Conservation (phyloP, 1,140 invertebrate species). For the Phymorhynchus buccinoides region DNA sequence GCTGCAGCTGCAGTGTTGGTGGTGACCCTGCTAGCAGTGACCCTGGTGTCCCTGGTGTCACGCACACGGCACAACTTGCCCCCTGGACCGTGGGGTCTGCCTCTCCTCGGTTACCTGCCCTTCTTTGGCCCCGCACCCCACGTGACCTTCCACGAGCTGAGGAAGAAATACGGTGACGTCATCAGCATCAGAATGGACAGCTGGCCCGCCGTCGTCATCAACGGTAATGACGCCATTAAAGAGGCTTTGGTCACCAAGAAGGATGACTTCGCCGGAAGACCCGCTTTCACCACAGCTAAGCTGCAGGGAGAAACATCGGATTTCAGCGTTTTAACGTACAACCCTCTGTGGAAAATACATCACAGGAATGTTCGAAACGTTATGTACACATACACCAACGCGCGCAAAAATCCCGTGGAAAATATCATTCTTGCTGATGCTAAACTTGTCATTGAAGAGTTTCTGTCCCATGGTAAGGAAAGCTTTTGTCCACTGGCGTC, state of each 20-base stretch:
- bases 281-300: slow-evolving; percentile 44
- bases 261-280: slow-evolving; percentile 54
- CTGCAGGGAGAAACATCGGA: slow-evolving; percentile 33
- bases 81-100: slow-evolving; percentile 59
- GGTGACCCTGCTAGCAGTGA: neutral
- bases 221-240: slow-evolving; percentile 47
- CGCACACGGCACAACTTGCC: slow-evolving; percentile 39
- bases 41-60: neutral
- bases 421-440: slow-evolving; percentile 44
- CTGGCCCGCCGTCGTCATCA: slow-evolving; percentile 52
- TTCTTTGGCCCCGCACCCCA: slow-evolving; percentile 49
- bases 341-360: slow-evolving; percentile 35
- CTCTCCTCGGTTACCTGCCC: slow-evolving; percentile 59
- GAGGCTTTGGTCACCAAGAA: slow-evolving; percentile 48
- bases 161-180: slow-evolving; percentile 56
- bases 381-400: slow-evolving; percentile 41
- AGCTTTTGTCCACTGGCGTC: slow-evolving; percentile 44
- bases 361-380: slow-evolving; percentile 45
- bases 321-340: slow-evolving; percentile 26
- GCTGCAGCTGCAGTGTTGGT: neutral
- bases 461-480: slow-evolving; percentile 25
- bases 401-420: slow-evolving; percentile 36
- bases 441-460: slow-evolving; percentile 37
- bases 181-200: slow-evolving; percentile 54
- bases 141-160: slow-evolving; percentile 32